Evolutionary conservation across 1,140 invertebrate genomes (phyloP), one percentile per base, ranked within the genome.

Genomic region (Diprion similis): DNA sequence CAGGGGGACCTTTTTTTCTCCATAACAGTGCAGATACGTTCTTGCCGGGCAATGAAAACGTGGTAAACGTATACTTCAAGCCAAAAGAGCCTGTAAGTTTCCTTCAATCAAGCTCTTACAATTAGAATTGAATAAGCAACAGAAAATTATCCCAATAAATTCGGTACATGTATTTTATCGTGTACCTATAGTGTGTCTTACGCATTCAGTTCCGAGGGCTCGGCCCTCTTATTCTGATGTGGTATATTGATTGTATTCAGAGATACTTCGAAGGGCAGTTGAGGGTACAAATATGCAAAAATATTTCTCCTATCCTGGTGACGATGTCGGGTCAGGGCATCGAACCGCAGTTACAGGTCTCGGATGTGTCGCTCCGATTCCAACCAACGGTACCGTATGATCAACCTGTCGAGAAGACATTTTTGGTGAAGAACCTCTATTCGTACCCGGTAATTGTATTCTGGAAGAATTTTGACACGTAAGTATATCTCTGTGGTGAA

Each of bases 401-500:
- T 1, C 66, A 78, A 13, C 24, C 78, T 0, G 77, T 78, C 1
- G 78, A 83, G 17, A 77, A 76, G 45, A 75, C 70, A 10, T 81
- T 89, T 46, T 80, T 75, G 0, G 80, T 90, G 19, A 78, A 84
- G 76, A 90, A 89, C 77, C 17, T 76, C 2, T 80, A 81, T 46
- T 15, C 76, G 18, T 82, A 81, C 71, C 82, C 88, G 0, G 74
- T 90, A 0, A 87, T 89, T 77, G 79, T 86, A 64, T 88, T 79
- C 69, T 89, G 89, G 80, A 75, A 84, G 46, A 87, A 89, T 76
- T 83, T 89, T 45, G 85, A 89, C 75, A 68, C 80, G 87, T 88
- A 84, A 80, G 76, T 75, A n/a, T 45, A 73, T 46, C 15, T 70
- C 67, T 24, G 65, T 65, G 17, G 68, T 45, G 18, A 74, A 48